These are phyloP conservation scores for Hipparchia semele DNA, from an alignment of 2,888 invertebrate genomes.

Conservation along the genomic window DNA sequence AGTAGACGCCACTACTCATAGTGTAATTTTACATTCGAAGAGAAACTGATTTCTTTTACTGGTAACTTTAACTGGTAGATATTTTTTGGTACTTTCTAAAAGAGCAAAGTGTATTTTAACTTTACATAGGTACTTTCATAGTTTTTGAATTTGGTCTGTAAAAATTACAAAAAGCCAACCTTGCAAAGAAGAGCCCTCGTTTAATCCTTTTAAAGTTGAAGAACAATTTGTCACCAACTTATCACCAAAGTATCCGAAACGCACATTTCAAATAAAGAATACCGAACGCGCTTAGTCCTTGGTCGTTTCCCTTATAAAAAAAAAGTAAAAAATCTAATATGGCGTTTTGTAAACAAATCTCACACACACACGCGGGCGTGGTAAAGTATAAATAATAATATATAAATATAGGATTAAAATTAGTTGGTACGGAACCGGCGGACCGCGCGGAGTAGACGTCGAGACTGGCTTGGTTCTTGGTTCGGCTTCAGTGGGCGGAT, in stretches of 20 bases:
- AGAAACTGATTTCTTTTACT: too few relatives aligned
- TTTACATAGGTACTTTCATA: too few relatives aligned
- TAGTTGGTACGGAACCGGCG: constrained; percentile 70
- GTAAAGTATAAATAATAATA: constrained; percentile 31
- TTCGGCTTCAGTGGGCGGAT: constrained; percentile 77
- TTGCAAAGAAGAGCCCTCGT: constrained; percentile 63
- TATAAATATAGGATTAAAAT: constrained; percentile 43
- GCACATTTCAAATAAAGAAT: constrained; percentile 55
- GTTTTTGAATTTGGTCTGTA: background rate
- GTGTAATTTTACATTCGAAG: too few relatives aligned
- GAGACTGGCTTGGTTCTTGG: constrained; percentile 72
- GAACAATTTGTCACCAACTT: constrained; percentile 46
- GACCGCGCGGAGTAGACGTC: constrained; percentile 83
- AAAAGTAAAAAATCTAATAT: constrained; percentile 46
- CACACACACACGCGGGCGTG: constrained; percentile 49
- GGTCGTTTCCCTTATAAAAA: constrained; percentile 57
- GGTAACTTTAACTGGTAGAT: too few relatives aligned
- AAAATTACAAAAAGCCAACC: constrained; percentile 45
- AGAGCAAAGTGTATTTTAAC: too few relatives aligned
- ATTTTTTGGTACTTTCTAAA: too few relatives aligned
- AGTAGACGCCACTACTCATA: too few relatives aligned
- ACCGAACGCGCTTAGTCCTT: constrained; percentile 56
- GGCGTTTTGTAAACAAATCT: constrained; percentile 47
- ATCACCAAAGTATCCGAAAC: constrained; percentile 59
- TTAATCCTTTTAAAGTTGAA: constrained; percentile 55